phyloP scores from a whole-genome alignment of 2,888 invertebrate genomes.

The Barypeithes pellucidus region DNA sequence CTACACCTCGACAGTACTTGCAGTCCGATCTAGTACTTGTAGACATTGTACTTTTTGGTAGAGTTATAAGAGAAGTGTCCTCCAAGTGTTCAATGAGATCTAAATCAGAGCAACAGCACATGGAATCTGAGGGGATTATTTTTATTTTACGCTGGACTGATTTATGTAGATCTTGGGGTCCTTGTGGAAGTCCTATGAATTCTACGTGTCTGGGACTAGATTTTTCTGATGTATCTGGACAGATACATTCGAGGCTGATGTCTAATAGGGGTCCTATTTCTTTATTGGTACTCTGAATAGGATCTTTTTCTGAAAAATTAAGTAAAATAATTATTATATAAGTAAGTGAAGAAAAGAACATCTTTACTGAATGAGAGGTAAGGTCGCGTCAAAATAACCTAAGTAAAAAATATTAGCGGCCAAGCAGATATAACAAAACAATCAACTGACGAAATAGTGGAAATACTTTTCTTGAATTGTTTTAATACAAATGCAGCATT shows the following conservation, averaged over 20 bases:
- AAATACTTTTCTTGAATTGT: no score
- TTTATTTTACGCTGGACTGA: constrained; percentile 30
- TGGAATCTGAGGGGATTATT: constrained; percentile 12
- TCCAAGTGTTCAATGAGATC: constrained; percentile 30
- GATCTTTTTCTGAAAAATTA: not conserved
- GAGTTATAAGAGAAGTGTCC: constrained; percentile 17
- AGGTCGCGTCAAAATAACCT: no score
- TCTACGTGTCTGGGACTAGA: constrained; percentile 48
- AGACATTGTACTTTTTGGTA: constrained; percentile 52
- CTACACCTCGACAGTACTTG: constrained; percentile 35
- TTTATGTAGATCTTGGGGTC: constrained; percentile 20
- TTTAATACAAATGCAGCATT: no score
- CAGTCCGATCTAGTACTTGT: constrained; percentile 50
- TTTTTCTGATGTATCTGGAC: constrained; percentile 18
- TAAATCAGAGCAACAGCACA: constrained; percentile 47
- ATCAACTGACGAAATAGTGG: no score
- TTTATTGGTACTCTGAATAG: not conserved
- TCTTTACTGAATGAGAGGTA: no score
- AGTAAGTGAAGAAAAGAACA: no score
- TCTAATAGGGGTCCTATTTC: constrained; percentile 16
- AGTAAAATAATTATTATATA: no score
- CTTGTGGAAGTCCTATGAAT: constrained; percentile 43
- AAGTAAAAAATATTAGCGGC: no score
- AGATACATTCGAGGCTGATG: not conserved
- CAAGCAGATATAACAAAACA: no score